These are phyloP conservation scores for Cydia strobilella DNA, from an alignment of 1,140 invertebrate genomes.

Conservation along the genomic window DNA sequence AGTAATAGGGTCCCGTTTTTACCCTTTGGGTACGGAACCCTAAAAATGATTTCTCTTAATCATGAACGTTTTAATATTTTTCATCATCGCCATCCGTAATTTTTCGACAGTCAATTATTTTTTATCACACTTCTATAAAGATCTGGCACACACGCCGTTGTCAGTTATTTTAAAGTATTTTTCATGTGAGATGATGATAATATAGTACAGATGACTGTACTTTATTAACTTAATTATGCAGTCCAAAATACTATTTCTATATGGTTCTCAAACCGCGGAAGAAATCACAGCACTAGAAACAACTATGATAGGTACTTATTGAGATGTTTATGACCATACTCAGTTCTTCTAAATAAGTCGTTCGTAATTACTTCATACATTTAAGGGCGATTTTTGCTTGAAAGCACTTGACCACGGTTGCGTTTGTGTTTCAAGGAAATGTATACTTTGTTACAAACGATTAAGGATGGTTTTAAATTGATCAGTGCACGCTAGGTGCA, in stretches of 20 bases:
- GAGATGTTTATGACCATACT: constrained; percentile 26
- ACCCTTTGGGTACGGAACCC: too few species aligned
- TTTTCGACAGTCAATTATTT: too few species aligned
- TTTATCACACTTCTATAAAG: too few species aligned
- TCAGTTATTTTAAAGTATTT: too few species aligned
- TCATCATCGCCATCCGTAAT: too few species aligned
- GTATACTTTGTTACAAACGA: not conserved
- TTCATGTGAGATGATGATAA: too few species aligned
- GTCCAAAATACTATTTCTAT: not conserved
- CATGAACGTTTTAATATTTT: too few species aligned
- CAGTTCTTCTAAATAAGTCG: constrained; percentile 5
- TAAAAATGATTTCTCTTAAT: too few species aligned
- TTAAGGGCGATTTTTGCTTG: not conserved
- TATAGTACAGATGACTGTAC: not conserved
- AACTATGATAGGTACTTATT: not conserved
- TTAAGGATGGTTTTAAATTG: not conserved
- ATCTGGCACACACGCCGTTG: too few species aligned
- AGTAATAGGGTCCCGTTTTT: too few species aligned
- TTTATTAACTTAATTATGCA: not conserved
- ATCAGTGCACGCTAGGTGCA: not conserved
- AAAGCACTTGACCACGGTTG: not conserved
- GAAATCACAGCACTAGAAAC: not conserved
- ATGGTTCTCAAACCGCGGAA: constrained; percentile 8
- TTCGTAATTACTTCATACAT: not conserved
- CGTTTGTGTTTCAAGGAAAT: not conserved